A percentile compares a stretch with the other conserved stretches of the same genome.
phyloP scores from a whole-genome alignment of 2,888 invertebrate species.

The Uropetala carovei region DNA sequence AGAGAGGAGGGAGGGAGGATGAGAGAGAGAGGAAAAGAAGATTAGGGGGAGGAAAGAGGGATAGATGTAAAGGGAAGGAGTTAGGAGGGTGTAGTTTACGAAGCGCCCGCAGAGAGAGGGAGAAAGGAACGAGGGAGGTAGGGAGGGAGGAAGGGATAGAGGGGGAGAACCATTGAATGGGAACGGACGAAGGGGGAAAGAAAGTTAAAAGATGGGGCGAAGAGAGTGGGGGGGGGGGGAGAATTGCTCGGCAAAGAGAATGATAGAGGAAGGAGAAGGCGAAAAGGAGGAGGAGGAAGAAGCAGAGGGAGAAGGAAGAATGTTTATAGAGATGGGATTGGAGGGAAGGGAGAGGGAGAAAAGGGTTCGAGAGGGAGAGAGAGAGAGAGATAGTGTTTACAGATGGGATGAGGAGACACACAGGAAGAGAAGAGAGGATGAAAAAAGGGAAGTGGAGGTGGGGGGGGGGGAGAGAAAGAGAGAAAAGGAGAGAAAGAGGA shows the following conservation, averaged over 20 bases:
- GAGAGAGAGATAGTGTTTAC: not conserved
- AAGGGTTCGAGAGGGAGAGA: not conserved
- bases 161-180: not conserved
- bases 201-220: no score
- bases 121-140: not conserved
- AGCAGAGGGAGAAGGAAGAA: not conserved
- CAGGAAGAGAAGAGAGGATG: not conserved
- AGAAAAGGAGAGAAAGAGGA: not conserved
- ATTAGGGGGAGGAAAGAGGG: not conserved
- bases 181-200: not conserved
- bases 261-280: not conserved
- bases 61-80: not conserved
- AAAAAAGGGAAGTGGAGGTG: not conserved
- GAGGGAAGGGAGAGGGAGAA: not conserved
- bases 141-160: not conserved
- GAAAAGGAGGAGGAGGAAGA: not conserved
- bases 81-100: not conserved
- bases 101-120: not conserved
- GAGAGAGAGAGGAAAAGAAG: not conserved
- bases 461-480: not conserved
- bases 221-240: not conserved
- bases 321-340: not conserved
- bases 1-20: not conserved
- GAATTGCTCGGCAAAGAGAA: not conserved
- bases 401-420: constrained; percentile 5